Evolutionary conservation across 2,888 invertebrate genomes (phyloP).

Genomic region (Trichacis sp.): DNA sequence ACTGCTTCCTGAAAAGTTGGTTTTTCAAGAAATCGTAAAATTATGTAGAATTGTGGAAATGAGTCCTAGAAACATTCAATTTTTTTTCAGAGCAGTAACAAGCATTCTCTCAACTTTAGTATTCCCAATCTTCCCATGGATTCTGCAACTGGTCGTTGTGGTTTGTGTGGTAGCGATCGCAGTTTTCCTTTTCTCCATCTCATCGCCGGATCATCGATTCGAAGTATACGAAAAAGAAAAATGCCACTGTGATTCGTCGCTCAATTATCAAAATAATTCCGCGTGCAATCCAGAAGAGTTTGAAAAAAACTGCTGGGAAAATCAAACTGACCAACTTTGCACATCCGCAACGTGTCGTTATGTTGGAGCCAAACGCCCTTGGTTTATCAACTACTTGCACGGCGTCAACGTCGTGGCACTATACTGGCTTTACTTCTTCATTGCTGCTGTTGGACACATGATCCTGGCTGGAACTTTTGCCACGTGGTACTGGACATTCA

Average conservation of each 20-base stretch:
- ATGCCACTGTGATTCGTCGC: conserved; percentile 69
- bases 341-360: conserved; percentile 77
- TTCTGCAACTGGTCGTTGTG: conserved; percentile 81
- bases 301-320: conserved; percentile 67
- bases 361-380: conserved; percentile 75
- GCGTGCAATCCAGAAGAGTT: conserved; percentile 74
- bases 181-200: conserved; percentile 79
- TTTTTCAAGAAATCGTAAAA: too few species aligned
- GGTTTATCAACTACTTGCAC: conserved; percentile 70
- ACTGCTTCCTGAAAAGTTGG: too few species aligned
- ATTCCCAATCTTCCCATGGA: conserved; percentile 92
- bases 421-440: conserved; percentile 93
- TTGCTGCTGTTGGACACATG: conserved; percentile 91
- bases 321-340: conserved; percentile 49
- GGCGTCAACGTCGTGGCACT: conserved; percentile 82
- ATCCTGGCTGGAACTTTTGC: conserved; percentile 89
- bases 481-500: conserved; percentile 83
- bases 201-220: conserved; percentile 75
- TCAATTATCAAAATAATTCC: conserved; percentile 70
- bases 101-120: conserved; percentile 86
- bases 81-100: conserved; percentile 84
- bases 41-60: too few species aligned
- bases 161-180: conserved; percentile 79
- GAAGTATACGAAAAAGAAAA: conserved; percentile 59
- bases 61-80: too few species aligned